Percentiles rank a stretch among this genome's conserved stretches.
phyloP scores from a whole-genome alignment of 2,113 vertebrate genomes.

The Crotalus horridus region DNA sequence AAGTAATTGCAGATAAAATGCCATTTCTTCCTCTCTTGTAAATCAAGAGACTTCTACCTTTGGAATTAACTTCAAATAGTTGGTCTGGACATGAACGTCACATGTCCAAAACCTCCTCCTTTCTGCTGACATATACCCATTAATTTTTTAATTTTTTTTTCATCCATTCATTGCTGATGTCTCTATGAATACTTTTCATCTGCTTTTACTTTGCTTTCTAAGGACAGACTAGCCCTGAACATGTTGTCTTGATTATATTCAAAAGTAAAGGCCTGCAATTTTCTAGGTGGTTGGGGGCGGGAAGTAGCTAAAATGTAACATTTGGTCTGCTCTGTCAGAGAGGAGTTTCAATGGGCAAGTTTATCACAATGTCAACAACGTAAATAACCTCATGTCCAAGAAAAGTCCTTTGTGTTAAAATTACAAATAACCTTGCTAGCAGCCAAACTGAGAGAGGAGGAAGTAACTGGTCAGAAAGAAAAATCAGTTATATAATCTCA shows the following conservation, averaged over 20 bases:
- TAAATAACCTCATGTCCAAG: conserved; percentile 54
- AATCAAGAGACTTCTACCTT: conserved; percentile 62
- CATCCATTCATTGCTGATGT: conserved; percentile 75
- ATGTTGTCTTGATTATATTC: conserved; percentile 74
- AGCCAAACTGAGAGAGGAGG: conserved; percentile 9
- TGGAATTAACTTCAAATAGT: conserved; percentile 67
- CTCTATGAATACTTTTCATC: conserved; percentile 76
- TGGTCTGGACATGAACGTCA: conserved; percentile 69
- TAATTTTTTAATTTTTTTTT: conserved; percentile 72
- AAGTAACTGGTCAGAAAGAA: background rate
- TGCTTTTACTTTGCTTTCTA: conserved; percentile 79
- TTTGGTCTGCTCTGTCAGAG: conserved; percentile 58
- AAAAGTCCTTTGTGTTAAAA: conserved; percentile 51
- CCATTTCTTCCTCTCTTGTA: conserved; percentile 49
- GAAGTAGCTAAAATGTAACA: conserved; percentile 66
- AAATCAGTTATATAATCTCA: background rate
- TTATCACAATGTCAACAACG: conserved; percentile 39
- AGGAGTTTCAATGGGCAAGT: conserved; percentile 47
- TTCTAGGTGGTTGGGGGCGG: conserved; percentile 61
- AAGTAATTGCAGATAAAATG: conserved; percentile 54
- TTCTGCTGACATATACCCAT: conserved; percentile 71
- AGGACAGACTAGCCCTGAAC: conserved; percentile 72
- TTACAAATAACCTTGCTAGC: conserved; percentile 38
- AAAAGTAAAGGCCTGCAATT: conserved; percentile 64
- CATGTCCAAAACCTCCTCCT: conserved; percentile 58